phyloP scores from a whole-genome alignment of 2,797 vertebrate genomes.

The Squalus acanthias region DNA sequence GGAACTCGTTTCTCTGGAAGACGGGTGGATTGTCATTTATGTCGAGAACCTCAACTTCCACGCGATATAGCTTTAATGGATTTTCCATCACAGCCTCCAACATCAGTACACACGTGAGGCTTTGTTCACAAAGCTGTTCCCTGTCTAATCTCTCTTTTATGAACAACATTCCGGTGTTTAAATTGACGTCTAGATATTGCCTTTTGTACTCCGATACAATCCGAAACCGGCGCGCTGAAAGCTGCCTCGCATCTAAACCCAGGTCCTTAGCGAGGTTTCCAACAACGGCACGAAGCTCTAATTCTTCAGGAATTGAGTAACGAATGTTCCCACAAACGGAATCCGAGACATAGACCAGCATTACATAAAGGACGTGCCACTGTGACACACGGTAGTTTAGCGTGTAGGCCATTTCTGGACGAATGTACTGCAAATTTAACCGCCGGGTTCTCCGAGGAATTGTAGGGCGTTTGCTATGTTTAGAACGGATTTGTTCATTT shows the following conservation, averaged over 20 bases:
- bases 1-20: conserved; percentile 57
- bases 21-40: conserved; percentile 76
- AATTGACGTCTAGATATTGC: conserved; percentile 70
- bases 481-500: background rate
- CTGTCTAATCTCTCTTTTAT: conserved; percentile 73
- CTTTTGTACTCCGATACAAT: conserved; percentile 63
- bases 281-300: conserved; percentile 64
- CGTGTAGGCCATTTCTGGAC: background rate
- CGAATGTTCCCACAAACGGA: conserved; percentile 60
- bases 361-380: conserved; percentile 55
- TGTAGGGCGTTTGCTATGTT: background rate
- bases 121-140: conserved; percentile 66
- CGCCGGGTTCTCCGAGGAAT: background rate
- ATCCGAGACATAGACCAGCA: conserved; percentile 55
- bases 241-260: conserved; percentile 58
- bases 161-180: conserved; percentile 67
- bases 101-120: conserved; percentile 63
- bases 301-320: conserved; percentile 78
- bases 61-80: conserved; percentile 69
- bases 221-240: conserved; percentile 60
- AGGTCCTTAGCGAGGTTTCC: conserved; percentile 74
- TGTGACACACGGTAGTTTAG: background rate
- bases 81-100: conserved; percentile 74
- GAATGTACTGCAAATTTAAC: background rate
- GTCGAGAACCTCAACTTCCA: conserved; percentile 67